Conservation (phyloP, 1,140 invertebrate species). For the Chymomyza costata region DNA sequence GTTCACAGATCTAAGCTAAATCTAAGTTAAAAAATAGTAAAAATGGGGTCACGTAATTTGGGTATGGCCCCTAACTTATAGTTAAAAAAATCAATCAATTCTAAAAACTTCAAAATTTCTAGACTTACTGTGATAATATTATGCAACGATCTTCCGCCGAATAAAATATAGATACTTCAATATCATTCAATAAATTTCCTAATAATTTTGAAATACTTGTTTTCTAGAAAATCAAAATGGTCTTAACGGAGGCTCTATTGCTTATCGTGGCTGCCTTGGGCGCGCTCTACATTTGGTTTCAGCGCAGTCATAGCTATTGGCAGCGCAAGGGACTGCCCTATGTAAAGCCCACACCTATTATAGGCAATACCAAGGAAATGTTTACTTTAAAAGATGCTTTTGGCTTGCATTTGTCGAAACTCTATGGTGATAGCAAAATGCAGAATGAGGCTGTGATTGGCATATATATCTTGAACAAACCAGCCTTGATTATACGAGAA, state of each 20-base stretch:
- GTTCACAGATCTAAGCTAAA: too few relatives aligned
- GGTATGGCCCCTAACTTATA: too few relatives aligned
- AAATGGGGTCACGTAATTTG: too few relatives aligned
- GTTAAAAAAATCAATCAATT: too few relatives aligned
- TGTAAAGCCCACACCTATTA: constrained; percentile 44
- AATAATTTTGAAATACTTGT: background rate
- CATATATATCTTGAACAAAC: constrained; percentile 74
- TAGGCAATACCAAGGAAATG: constrained; percentile 52
- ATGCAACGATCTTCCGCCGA: too few relatives aligned
- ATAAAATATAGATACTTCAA: too few relatives aligned
- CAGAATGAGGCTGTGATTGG: constrained; percentile 70
- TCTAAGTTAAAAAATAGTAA: too few relatives aligned
- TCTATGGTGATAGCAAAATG: constrained; percentile 51
- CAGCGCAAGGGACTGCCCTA: constrained; percentile 59
- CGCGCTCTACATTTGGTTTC: constrained; percentile 51
- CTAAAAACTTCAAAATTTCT: too few relatives aligned
- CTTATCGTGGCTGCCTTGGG: constrained; percentile 33
- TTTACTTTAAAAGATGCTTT: constrained; percentile 45
- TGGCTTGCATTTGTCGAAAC: constrained; percentile 45
- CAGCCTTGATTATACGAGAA: constrained; percentile 76
- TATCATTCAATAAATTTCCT: too few relatives aligned
- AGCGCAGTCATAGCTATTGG: constrained; percentile 61
- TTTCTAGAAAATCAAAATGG: constrained; percentile 29
- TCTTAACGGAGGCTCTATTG: constrained; percentile 40
- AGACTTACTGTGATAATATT: too few relatives aligned